A percentile compares a stretch with the other conserved stretches of the same genome.
Evolutionary conservation across 2,797 vertebrate genomes (phyloP).

Genomic region (Falco cherrug): DNA sequence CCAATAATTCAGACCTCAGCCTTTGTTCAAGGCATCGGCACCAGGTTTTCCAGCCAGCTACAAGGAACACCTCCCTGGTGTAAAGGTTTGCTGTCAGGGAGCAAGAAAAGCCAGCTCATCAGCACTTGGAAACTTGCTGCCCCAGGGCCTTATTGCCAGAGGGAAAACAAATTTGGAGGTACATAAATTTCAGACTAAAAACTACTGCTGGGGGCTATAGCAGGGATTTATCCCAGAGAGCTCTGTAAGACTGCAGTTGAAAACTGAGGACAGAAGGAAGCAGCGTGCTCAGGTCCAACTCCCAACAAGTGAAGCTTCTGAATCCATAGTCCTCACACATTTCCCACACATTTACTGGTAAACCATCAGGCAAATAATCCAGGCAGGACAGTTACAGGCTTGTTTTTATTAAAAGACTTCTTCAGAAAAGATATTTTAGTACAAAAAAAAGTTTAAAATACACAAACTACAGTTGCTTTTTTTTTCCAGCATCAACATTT

Average conservation of each 20-base stretch:
- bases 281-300: neutral
- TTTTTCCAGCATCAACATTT: neutral
- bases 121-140: neutral
- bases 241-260: neutral
- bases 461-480: neutral
- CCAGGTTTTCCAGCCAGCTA: neutral
- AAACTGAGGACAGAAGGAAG: neutral
- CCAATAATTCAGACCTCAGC: neutral
- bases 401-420: conserved; percentile 68
- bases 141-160: neutral
- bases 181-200: neutral
- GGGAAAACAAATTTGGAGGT: neutral
- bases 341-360: neutral
- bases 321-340: neutral
- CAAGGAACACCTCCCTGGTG: accelerated
- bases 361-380: neutral
- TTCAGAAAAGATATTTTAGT: conserved; percentile 53
- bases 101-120: neutral
- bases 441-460: conserved; percentile 60
- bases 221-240: neutral
- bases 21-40: neutral
- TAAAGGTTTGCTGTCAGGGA: neutral
- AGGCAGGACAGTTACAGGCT: neutral
- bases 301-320: neutral
- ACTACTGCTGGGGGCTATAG: neutral